These are phyloP conservation scores for Pocillopora grandis DNA, from an alignment of 92 coral and sea anemone genomes.

Conservation along the genomic window DNA sequence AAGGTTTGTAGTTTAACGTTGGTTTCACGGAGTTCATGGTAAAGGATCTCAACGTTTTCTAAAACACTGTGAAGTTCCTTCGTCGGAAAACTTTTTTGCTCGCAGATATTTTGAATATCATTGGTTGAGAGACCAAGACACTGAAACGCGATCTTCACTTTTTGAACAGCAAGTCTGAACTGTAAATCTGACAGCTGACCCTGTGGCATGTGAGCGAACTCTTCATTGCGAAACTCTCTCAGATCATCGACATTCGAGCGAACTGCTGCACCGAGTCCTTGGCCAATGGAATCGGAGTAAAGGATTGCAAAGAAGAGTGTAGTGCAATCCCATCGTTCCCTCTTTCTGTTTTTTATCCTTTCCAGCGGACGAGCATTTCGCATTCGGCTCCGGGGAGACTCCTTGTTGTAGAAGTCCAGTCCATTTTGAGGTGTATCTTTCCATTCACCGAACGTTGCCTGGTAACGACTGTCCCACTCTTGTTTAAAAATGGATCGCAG, in stretches of 20 bases:
- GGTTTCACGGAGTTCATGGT: background rate
- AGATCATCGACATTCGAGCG: background rate
- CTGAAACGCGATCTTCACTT: background rate
- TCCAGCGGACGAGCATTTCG: background rate
- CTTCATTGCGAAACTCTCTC: background rate
- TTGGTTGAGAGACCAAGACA: background rate
- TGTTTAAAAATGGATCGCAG: background rate
- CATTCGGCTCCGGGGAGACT: background rate
- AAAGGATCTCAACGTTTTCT: background rate
- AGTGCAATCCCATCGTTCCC: background rate
- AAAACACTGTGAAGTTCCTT: background rate
- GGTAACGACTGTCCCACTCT: conserved; percentile 1
- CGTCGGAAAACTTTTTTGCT: background rate
- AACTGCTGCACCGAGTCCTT: background rate
- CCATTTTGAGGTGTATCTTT: conserved; percentile 1
- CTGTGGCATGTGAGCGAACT: background rate
- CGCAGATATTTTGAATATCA: background rate
- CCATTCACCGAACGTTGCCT: background rate
- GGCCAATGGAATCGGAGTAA: background rate
- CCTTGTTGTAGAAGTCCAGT: background rate
- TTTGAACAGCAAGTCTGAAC: background rate
- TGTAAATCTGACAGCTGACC: background rate
- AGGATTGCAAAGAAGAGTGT: background rate
- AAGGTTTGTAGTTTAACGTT: background rate
- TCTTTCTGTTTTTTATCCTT: background rate